Evolutionary conservation across 2,113 vertebrate genomes (phyloP).

Genomic region (Oophaga pumilio): DNA sequence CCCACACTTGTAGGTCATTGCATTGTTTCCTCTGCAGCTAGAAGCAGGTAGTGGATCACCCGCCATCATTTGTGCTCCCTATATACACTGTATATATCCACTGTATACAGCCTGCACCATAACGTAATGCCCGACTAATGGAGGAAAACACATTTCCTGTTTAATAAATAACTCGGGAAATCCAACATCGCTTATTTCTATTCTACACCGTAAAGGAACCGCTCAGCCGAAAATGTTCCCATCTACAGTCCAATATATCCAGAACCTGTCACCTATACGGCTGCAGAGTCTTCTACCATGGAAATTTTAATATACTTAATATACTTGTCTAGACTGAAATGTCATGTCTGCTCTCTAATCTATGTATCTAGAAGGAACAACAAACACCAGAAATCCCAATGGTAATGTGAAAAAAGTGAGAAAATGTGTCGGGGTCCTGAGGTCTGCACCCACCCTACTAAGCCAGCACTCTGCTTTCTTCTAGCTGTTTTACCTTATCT

Average conservation of each 20-base stretch:
- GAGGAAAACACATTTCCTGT: slow-evolving; percentile 39
- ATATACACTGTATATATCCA: background rate
- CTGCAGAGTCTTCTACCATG: too few species aligned
- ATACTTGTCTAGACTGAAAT: too few species aligned
- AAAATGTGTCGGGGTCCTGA: too few species aligned
- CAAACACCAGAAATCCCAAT: too few species aligned
- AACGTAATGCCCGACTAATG: background rate
- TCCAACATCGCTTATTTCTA: background rate
- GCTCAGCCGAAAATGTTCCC: too few species aligned
- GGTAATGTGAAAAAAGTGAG: too few species aligned
- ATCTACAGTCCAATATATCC: background rate
- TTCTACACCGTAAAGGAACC: background rate
- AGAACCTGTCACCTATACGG: background rate
- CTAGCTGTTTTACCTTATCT: too few species aligned
- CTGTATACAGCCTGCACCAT: background rate
- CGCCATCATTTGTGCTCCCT: background rate
- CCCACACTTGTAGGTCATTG: slow-evolving; percentile 27
- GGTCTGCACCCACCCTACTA: too few species aligned
- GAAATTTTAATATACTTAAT: too few species aligned
- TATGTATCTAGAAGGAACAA: too few species aligned
- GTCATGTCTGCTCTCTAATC: too few species aligned
- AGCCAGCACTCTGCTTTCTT: too few species aligned
- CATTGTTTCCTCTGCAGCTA: slow-evolving; percentile 17
- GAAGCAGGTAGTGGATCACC: background rate
- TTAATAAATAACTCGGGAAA: slow-evolving; percentile 21